Conservation (phyloP, 2,113 vertebrate genomes). For the Mormoops blainvillei region DNA sequence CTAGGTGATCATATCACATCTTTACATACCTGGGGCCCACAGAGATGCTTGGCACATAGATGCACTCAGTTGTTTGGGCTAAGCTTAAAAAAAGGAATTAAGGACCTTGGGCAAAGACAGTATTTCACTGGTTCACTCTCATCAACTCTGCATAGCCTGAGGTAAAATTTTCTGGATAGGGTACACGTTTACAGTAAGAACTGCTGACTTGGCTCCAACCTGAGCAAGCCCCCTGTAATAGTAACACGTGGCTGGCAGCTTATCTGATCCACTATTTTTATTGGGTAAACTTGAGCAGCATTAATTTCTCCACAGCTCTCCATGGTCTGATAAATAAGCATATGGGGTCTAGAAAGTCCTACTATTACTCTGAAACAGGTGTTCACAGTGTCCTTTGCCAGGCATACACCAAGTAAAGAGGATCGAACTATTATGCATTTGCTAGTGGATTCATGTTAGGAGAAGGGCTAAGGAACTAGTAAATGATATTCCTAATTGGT, state of each 20-base stretch:
- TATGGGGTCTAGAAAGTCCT: not conserved
- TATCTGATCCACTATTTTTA: conserved; percentile 31
- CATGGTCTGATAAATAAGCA: not conserved
- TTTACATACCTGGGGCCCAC: not conserved
- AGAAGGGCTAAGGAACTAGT: not conserved
- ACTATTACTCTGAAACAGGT: not conserved
- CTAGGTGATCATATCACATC: not conserved
- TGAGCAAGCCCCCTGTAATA: not conserved
- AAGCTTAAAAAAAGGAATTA: not conserved
- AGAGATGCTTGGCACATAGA: not conserved
- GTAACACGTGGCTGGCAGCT: conserved; percentile 1
- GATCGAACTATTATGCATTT: not conserved
- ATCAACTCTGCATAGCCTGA: not conserved
- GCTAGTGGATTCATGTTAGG: not conserved
- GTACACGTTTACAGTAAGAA: not conserved
- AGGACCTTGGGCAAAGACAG: not conserved
- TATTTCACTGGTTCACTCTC: not conserved
- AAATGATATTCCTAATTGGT: not conserved
- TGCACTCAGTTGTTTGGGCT: not conserved
- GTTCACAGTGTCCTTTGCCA: not conserved
- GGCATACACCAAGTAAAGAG: not conserved
- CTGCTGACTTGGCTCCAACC: not conserved
- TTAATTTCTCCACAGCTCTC: not conserved
- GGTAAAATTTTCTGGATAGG: not conserved
- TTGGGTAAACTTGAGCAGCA: not conserved